Conservation (phyloP, 2,797 vertebrate species). For the Meriones psammophilus region DNA sequence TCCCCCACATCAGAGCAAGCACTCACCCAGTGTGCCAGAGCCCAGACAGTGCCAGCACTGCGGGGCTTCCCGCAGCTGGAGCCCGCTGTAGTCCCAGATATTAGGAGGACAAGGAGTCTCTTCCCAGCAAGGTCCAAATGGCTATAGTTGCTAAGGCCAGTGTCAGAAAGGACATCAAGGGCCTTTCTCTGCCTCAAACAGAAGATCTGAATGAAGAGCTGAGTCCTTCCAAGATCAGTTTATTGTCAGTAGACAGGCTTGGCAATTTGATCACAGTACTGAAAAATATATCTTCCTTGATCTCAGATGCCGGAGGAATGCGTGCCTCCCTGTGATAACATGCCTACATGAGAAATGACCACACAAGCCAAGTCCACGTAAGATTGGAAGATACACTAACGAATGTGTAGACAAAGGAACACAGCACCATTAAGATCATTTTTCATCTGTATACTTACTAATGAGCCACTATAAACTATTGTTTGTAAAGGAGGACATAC, state of each 20-base stretch:
- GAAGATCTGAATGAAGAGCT: background rate
- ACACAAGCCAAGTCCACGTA: background rate
- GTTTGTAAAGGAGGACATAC: background rate
- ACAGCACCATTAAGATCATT: background rate
- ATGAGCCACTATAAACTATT: background rate
- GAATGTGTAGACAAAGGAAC: background rate
- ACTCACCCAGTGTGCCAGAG: background rate
- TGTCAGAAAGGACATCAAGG: background rate
- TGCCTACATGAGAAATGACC: background rate
- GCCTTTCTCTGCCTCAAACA: background rate
- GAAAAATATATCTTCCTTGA: background rate
- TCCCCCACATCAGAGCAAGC: background rate
- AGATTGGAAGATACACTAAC: background rate
- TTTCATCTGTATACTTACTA: background rate
- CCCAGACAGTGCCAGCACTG: background rate
- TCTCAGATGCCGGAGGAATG: background rate
- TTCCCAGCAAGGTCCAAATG: background rate
- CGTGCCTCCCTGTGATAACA: background rate
- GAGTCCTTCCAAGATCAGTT: background rate
- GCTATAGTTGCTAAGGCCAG: background rate
- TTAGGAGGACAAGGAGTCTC: background rate
- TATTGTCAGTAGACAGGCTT: background rate
- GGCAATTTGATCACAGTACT: background rate
- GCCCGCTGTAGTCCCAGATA: background rate
- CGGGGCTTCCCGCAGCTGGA: background rate